These are phyloP conservation scores for Coleophora flavipennella DNA, from an alignment of 2,888 invertebrate species.

Conservation along the genomic window DNA sequence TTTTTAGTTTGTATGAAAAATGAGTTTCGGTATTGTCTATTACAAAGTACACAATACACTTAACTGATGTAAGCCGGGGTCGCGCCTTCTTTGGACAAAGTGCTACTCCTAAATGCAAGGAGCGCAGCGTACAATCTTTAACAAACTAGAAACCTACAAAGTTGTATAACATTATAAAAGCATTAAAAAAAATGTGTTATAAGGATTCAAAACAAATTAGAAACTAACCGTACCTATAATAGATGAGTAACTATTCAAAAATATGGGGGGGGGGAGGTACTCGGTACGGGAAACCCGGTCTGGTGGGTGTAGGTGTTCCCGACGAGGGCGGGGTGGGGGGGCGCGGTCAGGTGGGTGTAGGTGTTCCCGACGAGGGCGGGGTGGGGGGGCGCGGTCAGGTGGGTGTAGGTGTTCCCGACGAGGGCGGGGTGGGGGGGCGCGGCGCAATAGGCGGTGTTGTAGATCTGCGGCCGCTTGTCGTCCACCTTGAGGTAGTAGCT, in stretches of 20 bases:
- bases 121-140: too few species aligned
- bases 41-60: too few species aligned
- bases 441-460: constrained; percentile 11
- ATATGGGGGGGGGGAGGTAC: neutral
- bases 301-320: neutral
- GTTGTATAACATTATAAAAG: too few species aligned
- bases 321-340: neutral
- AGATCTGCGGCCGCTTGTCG: constrained; percentile 11
- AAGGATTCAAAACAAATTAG: neutral
- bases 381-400: neutral
- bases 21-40: too few species aligned
- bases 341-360: too few species aligned
- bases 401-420: neutral
- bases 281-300: neutral
- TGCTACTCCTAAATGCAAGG: too few species aligned
- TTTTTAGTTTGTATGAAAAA: too few species aligned
- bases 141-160: too few species aligned
- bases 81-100: too few species aligned
- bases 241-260: neutral
- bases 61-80: too few species aligned
- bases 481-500: constrained; percentile 16
- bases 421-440: neutral
- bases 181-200: too few species aligned
- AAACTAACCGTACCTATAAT: neutral
- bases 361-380: neutral